A percentile compares a stretch with the other conserved stretches of the same genome.
Evolutionary conservation across 2,888 invertebrate species (phyloP).

Genomic region (Tenthredo notha): DNA sequence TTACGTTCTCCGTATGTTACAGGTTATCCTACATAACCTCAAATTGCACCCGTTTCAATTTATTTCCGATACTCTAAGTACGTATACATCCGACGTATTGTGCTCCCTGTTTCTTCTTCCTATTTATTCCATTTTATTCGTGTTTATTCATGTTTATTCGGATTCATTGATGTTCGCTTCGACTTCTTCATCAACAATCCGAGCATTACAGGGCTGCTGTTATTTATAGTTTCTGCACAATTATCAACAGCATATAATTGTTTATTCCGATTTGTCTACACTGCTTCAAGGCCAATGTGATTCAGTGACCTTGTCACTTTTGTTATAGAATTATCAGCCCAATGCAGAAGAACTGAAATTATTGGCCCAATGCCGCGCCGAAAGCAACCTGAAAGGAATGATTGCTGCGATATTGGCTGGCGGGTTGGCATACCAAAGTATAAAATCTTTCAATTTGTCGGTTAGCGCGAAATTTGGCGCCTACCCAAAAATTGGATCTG

Average conservation of each 20-base stretch:
- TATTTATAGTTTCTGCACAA: background rate
- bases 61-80: background rate
- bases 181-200: background rate
- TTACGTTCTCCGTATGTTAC: background rate
- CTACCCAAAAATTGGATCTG: slow-evolving; percentile 23
- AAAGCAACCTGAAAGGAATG: slow-evolving; percentile 29
- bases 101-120: background rate
- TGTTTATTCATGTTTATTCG: background rate
- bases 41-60: background rate
- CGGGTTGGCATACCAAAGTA: slow-evolving; percentile 26
- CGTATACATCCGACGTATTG: background rate
- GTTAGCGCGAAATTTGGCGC: background rate
- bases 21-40: slow-evolving; percentile 34
- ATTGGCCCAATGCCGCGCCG: slow-evolving; percentile 8
- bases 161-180: background rate
- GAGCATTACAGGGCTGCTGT: background rate
- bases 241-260: background rate
- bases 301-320: background rate
- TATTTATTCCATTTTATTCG: too few relatives aligned
- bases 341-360: slow-evolving; percentile 33
- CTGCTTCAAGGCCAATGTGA: background rate
- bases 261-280: background rate
- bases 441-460: slow-evolving; percentile 27
- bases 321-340: slow-evolving; percentile 29
- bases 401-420: background rate